These are phyloP conservation scores for Cryptoblepharus egeriae DNA, from an alignment of 2,797 vertebrate species.

Conservation along the genomic window DNA sequence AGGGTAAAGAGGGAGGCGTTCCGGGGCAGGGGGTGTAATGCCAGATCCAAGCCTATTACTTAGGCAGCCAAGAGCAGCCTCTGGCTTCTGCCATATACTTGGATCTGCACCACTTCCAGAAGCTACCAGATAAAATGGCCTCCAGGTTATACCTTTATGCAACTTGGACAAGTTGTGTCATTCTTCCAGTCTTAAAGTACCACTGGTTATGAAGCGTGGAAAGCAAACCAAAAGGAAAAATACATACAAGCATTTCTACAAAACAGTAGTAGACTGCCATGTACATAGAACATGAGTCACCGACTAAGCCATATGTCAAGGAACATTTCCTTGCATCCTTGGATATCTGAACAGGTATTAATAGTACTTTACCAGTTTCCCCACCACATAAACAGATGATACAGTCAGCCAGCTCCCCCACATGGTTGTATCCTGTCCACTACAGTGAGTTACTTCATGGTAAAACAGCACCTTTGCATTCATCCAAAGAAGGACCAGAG, in stretches of 20 bases:
- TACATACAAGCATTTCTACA: not conserved
- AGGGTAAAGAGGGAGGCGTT: no score
- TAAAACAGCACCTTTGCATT: not conserved
- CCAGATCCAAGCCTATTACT: no score
- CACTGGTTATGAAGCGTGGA: not conserved
- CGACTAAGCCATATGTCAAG: no score
- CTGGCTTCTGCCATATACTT: no score
- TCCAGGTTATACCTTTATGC: no score
- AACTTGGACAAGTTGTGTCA: no score
- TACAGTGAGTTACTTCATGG: not conserved
- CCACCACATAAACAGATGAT: not conserved
- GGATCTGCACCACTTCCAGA: no score
- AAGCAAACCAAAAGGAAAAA: not conserved
- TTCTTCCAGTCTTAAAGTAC: not conserved
- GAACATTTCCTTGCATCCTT: not conserved
- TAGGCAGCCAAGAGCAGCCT: no score
- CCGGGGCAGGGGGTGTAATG: no score
- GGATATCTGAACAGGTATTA: not conserved
- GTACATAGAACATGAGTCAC: not conserved
- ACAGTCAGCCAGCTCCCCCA: not conserved
- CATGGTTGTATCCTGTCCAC: not conserved
- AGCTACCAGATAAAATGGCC: not conserved
- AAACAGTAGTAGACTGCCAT: not conserved
- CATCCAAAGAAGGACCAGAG: not conserved
- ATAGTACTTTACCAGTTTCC: not conserved